A percentile compares a stretch with the other conserved stretches of the same genome.
phyloP scores from a whole-genome alignment of 2,888 invertebrate genomes.

The Parochlus steinenii region DNA sequence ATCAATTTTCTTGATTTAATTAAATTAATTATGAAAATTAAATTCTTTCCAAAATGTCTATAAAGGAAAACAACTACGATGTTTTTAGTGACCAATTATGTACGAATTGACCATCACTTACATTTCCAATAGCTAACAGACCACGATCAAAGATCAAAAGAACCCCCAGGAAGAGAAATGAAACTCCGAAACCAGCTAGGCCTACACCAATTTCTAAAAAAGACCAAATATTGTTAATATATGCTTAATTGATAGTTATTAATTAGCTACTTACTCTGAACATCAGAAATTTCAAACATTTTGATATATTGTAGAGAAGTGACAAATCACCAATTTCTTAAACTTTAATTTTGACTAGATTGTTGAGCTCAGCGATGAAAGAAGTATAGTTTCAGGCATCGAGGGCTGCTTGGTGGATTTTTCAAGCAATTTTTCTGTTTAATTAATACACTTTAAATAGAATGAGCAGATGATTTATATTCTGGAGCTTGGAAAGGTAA shows the following conservation, averaged over 20 bases:
- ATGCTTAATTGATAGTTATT: not conserved
- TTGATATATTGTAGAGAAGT: no score
- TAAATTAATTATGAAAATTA: constrained; percentile 1
- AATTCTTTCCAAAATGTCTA: not conserved
- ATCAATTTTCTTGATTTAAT: no score
- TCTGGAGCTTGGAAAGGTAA: no score
- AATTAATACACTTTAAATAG: no score
- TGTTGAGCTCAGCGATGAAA: no score
- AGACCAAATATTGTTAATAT: not conserved
- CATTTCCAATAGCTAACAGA: constrained; percentile 96
- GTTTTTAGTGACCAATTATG: no score
- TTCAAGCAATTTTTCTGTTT: no score
- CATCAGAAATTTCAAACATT: constrained; percentile 76
- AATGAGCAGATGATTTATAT: no score
- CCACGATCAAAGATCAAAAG: constrained; percentile 92
- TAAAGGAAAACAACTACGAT: constrained; percentile 2
- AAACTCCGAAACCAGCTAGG: constrained; percentile 86
- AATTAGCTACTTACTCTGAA: constrained; percentile 51
- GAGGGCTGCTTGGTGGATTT: no score
- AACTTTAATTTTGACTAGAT: no score
- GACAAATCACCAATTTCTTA: no score
- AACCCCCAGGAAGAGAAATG: constrained; percentile 87
- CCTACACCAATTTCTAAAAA: constrained; percentile 92
- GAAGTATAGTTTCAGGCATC: no score
- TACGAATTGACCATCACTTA: constrained; percentile 39